Percentiles rank a stretch among this genome's conserved stretches.
These are phyloP conservation scores for Littorina saxatilis DNA, from an alignment of 1,140 invertebrate genomes.

Conservation along the genomic window DNA sequence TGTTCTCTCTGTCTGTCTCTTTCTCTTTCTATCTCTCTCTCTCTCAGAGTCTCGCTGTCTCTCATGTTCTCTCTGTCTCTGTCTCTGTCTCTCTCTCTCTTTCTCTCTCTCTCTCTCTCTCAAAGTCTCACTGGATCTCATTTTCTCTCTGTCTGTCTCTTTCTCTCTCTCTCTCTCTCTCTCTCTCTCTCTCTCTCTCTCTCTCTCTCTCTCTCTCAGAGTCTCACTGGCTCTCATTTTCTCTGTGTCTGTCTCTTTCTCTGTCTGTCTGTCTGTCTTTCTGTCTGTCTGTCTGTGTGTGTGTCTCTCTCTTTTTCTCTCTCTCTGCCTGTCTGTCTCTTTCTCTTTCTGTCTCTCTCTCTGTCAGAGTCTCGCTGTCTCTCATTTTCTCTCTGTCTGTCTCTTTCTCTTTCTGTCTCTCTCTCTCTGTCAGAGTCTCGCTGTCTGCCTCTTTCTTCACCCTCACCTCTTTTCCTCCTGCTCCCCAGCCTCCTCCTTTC, in stretches of 20 bases:
- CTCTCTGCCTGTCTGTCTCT: neutral
- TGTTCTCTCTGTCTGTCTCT: too few relatives aligned
- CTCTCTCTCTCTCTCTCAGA: neutral
- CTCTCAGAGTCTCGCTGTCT: too few relatives aligned
- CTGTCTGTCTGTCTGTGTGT: constrained; percentile 3
- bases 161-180: too few relatives aligned
- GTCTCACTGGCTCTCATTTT: neutral
- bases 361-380: neutral
- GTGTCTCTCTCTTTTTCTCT: neutral
- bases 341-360: neutral
- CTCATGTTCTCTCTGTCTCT: too few relatives aligned
- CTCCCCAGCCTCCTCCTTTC: constrained; percentile 76
- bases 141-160: too few relatives aligned
- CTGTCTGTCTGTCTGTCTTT: neutral
- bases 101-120: too few relatives aligned
- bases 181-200: neutral
- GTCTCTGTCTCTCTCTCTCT: too few relatives aligned
- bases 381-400: neutral
- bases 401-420: too few relatives aligned
- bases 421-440: too few relatives aligned
- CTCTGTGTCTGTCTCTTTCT: constrained; percentile 1
- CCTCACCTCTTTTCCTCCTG: constrained; percentile 74
- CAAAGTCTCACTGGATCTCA: too few relatives aligned
- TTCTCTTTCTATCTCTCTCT: too few relatives aligned
- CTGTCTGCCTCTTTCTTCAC: too few relatives aligned